Conservation (phyloP, 2,888 invertebrate genomes). For the Seladonia tumulorum region DNA sequence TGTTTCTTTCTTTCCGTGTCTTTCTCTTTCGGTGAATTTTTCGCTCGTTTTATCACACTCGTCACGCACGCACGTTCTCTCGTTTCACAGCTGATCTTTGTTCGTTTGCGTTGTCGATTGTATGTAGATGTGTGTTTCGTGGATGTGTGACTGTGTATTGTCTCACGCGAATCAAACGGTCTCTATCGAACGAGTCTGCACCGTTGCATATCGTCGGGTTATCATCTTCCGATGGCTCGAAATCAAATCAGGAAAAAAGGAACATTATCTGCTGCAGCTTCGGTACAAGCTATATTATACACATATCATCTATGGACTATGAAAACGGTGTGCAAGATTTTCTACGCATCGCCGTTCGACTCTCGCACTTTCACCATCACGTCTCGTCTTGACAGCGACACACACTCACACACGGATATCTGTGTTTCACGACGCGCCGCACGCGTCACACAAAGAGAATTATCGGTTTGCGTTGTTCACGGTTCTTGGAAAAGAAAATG, state of each 20-base stretch:
- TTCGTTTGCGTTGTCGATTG: constrained; percentile 20
- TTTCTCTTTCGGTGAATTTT: constrained; percentile 19
- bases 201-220: constrained; percentile 13
- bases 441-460: constrained; percentile 31
- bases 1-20: constrained; percentile 13
- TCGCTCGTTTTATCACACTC: constrained; percentile 5
- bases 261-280: constrained; percentile 36
- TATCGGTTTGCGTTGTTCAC: neutral
- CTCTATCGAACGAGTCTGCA: constrained; percentile 35
- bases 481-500: constrained; percentile 42
- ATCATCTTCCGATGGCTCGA: constrained; percentile 30
- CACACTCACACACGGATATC: neutral
- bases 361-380: constrained; percentile 60
- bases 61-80: constrained; percentile 21
- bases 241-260: constrained; percentile 42
- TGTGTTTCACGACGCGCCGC: neutral
- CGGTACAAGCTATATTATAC: constrained; percentile 24
- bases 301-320: constrained; percentile 43
- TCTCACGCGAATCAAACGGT: constrained; percentile 34
- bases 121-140: neutral
- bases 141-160: neutral
- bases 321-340: constrained; percentile 54
- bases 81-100: constrained; percentile 1
- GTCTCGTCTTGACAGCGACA: constrained; percentile 13
- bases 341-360: constrained; percentile 54